Conservation (phyloP, 2,797 vertebrate genomes). For the Chelonia mydas region DNA sequence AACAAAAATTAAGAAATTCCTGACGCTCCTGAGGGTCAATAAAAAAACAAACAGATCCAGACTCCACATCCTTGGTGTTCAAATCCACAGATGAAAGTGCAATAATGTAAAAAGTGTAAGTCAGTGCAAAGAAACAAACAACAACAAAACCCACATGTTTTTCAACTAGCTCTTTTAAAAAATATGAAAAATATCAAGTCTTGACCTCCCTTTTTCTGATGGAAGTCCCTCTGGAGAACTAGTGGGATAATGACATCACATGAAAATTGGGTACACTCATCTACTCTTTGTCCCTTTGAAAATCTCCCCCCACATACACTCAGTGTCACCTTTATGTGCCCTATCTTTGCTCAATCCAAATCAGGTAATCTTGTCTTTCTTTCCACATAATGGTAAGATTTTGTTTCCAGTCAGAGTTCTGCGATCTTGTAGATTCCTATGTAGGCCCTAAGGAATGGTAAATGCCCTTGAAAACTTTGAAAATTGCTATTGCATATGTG, state of each 20-base stretch:
- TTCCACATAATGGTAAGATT: background rate
- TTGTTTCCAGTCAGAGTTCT: background rate
- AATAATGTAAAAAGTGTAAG: background rate
- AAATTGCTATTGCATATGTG: background rate
- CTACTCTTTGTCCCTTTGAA: background rate
- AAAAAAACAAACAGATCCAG: background rate
- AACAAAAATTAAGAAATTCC: background rate
- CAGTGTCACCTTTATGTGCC: background rate
- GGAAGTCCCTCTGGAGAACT: background rate
- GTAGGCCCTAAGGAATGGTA: background rate
- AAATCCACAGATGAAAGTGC: background rate
- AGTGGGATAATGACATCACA: background rate
- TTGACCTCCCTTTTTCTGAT: background rate
- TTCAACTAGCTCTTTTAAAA: background rate
- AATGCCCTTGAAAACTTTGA: background rate
- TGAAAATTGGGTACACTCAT: background rate
- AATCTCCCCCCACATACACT: background rate
- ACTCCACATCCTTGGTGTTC: background rate
- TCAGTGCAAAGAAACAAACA: background rate
- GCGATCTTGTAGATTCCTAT: background rate
- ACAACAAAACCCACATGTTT: background rate
- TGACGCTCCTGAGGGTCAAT: background rate
- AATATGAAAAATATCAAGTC: background rate
- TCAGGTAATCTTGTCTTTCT: background rate
- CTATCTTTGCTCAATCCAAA: background rate